These are phyloP conservation scores for Trichonephila clavata DNA, from an alignment of 1,140 invertebrate genomes.

Conservation along the genomic window DNA sequence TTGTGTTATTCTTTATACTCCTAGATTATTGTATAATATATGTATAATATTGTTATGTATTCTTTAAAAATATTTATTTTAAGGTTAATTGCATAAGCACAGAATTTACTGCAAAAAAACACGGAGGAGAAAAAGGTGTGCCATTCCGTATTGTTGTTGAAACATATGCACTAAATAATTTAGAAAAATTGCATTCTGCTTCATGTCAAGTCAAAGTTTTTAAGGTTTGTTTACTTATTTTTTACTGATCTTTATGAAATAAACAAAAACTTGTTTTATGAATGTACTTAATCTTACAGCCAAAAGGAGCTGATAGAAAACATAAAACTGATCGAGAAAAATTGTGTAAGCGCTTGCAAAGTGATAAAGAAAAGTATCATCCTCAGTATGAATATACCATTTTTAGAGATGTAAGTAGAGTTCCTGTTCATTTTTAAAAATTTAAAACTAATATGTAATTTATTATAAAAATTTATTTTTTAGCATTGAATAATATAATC, in stretches of 20 bases:
- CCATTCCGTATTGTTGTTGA: slow-evolving; percentile 95
- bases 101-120: slow-evolving; percentile 98
- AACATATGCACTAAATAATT: slow-evolving; percentile 81
- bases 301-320: slow-evolving; percentile 98
- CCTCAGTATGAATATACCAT: slow-evolving; percentile 97
- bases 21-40: background rate
- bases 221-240: slow-evolving; percentile 80
- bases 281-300: slow-evolving; percentile 84
- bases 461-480: too few relatives aligned
- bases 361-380: slow-evolving; percentile 96
- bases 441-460: too few relatives aligned
- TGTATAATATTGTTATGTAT: background rate
- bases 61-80: background rate
- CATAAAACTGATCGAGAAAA: slow-evolving; percentile 98
- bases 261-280: background rate
- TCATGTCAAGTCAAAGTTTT: slow-evolving; percentile 97
- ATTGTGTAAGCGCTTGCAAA: slow-evolving; percentile 90
- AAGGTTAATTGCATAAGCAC: slow-evolving; percentile 97
- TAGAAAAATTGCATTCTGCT: slow-evolving; percentile 88
- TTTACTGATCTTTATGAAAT: background rate
- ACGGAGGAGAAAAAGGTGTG: slow-evolving; percentile 98
- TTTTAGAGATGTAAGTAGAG: slow-evolving; percentile 85
- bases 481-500: too few relatives aligned
- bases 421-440: background rate
- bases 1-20: background rate